Base-by-base conservation (phyloP, 2,888 invertebrate species). In the Clanis bilineata region DNA sequence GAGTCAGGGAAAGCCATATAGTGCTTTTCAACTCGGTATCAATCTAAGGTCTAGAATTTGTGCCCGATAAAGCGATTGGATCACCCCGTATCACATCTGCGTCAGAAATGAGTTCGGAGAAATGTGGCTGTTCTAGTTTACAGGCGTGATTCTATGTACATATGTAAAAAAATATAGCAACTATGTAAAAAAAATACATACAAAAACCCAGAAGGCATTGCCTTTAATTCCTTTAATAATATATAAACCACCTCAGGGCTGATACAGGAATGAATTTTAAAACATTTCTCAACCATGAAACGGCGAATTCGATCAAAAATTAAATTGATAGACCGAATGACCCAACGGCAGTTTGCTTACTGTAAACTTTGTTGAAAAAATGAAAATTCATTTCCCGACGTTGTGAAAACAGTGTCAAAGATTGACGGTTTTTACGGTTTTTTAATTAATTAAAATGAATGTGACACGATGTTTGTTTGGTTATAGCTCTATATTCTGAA, bases 281-380 rank as follows among this genome's bases (percentile, higher is more conserved):
- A 51, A 51, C 18, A 15, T 15, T 32, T 28, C 51, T 18, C 51
- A 51, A 51, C 47, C 32, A 51, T 51, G 51, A 18, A 32, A 18
- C 32, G 51, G 51, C 5, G 15, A 18, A 18, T 18, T 28, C 28
- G 28, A 51, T 51, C 51, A 51, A 51, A 51, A 51, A 51, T 51
- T 51, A 51, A 51, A 32, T 51, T 51, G 51, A 51, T 51, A 51
- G 51, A 18, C 3, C 32, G 18, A 51, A 10, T 51, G 51, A 51
- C 51, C 51, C 51, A 18, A 15, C 32, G 51, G 51, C 32, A 10
- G 51, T 51, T 51, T 32, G 51, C 32, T 32, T 4, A 51, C 10
- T 32, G 51, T 51, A 51, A 51, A 51, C 51, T 51, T 18, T 18
- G 51, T 51, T 51, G 18, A 51, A 51, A 51, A 51, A 51, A 32